Evolutionary conservation across 2,888 invertebrate species (phyloP), one percentile per base, ranked within the genome.

Genomic region (Diaphora mendica): DNA sequence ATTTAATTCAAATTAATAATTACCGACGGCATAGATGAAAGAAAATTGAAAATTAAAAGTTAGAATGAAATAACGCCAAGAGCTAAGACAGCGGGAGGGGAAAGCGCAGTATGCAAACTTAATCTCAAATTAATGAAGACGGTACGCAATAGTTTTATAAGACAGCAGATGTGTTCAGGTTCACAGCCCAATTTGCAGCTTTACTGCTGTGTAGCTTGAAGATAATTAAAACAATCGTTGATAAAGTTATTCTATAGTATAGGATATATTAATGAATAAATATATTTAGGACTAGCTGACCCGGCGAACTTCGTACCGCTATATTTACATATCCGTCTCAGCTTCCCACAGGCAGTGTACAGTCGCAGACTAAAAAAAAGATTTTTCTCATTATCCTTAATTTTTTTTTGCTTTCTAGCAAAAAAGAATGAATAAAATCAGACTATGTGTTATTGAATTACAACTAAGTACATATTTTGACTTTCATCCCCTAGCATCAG

Each of bases 81-180:
- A 64, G 35, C 23, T 59, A 39, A 82, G 80, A 79, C 74, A 78
- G 83, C 78, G 79, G 77, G 78, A 81, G 77, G 81, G 77, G 77
- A 77, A 79, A 81, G 82, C 78, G 74, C 78, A 76, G 74, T 79
- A 82, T 85, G 87, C 87, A 88, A 89, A 91, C 88, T 89, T 90
- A 86, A 87, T 86, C 87, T 87, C 74, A 79, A 87, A 87, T 89
- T 91, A 91, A 92, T 92, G 91, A 92, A 92, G 91, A 90, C 84
- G 85, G 78, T 83, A 87, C 86, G 90, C 89, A 90, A 91, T 92
- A 91, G 89, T 93, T 90, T 81, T 87, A 84, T 86, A 82, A 80
- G 83, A 81, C 86, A 86, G 82, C 89, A 90, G 90, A 91, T 91
- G 90, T 85, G 85, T 80, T 79, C 83, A 77, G 82, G 82, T 82